Evolutionary conservation across 1,140 invertebrate genomes (phyloP).

Genomic region (Linepithema humile): DNA sequence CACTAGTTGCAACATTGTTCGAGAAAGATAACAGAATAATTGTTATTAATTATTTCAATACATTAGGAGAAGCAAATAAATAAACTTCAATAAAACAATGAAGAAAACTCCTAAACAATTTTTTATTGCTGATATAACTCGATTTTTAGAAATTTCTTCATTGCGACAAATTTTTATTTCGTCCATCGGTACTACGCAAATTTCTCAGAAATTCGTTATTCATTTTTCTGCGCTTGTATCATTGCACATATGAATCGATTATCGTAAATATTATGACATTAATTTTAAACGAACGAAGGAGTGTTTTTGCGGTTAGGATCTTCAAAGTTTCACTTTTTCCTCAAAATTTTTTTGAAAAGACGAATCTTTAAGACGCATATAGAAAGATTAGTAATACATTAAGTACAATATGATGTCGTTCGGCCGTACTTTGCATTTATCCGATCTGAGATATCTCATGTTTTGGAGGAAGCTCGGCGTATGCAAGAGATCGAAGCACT

Average conservation of each 20-base stretch:
- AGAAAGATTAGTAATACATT: not conserved
- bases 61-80: too few species aligned
- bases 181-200: too few species aligned
- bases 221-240: not conserved
- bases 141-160: too few species aligned
- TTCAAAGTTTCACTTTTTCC: not conserved
- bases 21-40: too few species aligned
- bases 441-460: not conserved
- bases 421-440: not conserved
- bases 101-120: too few species aligned
- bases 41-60: too few species aligned
- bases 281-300: not conserved
- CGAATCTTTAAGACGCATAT: not conserved
- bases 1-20: too few species aligned
- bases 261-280: not conserved
- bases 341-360: not conserved
- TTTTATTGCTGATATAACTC: too few species aligned
- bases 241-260: slow-evolving; percentile 3
- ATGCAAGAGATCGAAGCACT: not conserved
- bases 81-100: too few species aligned
- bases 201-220: too few species aligned
- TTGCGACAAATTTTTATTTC: too few species aligned
- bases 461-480: not conserved
- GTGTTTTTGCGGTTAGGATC: not conserved
- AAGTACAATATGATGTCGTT: not conserved